Base-by-base conservation (phyloP, 2,888 invertebrate genomes). In the Leptopilina syphax region DNA sequence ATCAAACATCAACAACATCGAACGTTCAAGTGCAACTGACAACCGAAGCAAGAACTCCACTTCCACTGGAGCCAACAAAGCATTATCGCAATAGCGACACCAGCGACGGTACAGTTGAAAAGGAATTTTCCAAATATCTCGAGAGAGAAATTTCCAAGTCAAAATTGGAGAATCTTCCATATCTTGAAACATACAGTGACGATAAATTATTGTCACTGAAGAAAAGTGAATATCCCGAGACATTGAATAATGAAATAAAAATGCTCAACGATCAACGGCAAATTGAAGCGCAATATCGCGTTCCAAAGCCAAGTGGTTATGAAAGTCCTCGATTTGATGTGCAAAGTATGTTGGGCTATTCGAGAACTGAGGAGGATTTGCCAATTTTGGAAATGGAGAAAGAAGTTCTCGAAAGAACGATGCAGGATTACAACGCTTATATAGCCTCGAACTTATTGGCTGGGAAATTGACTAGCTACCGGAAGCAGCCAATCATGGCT, bases 321-420 rank as follows among this genome's bases (percentile, higher is more conserved):
- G 73, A 73, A 57, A 73, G 73, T 73, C 65, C 65, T 50, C 77
- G 84, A 80, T 90, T 88, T 82, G 89, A 89, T 63, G 87, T 88
- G 3, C 89, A 88, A 24, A 88, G 86, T 73, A 90, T 90, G 88
- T 80, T 91, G 8, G 90, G 90, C 9, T 91, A 91, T 81, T 87
- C 90, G 65, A 84, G 87, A 44, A 88, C 89, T 3, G 86, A 87
- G 10, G 89, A 90, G 79, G 90, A 89, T 18, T 79, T 90, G 6
- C 90, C 90, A 24, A 88, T 89, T n/a, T 80, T 90, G 57, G 90
- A 90, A 65, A 79, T 90, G 77, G 90, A 91, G 80, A 90, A 91
- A 73, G 88, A 91, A 44, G 88, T 91, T 4, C 85, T 90, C 18
- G 88, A 88, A 65, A 85, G 89, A 34, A 90, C 88, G 2, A 77